Evolutionary conservation across 2,888 invertebrate genomes (phyloP).

Genomic region (Nemapogon koenigi): DNA sequence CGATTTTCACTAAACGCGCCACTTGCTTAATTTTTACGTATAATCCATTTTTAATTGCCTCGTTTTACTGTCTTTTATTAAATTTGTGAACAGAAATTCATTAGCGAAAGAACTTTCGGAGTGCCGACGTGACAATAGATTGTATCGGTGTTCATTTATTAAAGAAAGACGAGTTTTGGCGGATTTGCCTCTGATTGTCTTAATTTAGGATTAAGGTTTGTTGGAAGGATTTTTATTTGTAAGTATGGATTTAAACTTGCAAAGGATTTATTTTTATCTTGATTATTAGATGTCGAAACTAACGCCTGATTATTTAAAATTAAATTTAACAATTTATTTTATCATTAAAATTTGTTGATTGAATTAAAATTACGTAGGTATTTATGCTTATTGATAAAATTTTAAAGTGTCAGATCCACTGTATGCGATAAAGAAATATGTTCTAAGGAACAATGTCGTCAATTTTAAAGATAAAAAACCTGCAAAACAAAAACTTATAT

Average conservation of each 20-base stretch:
- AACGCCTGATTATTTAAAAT: neutral
- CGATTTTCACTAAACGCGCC: conserved; percentile 51
- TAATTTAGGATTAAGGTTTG: conserved; percentile 29
- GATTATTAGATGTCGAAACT: neutral
- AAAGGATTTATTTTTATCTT: conserved; percentile 2
- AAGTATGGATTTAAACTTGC: neutral
- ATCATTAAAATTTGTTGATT: neutral
- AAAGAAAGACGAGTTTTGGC: conserved; percentile 31
- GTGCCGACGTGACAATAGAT: conserved; percentile 50
- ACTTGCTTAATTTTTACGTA: conserved; percentile 54
- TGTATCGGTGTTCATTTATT: conserved; percentile 50
- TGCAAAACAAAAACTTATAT: too few relatives aligned
- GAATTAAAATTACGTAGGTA: neutral
- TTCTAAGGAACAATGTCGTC: too few relatives aligned
- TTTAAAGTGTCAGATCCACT: too few relatives aligned
- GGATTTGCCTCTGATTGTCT: conserved; percentile 36
- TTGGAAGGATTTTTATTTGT: conserved; percentile 5
- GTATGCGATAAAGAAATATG: too few relatives aligned
- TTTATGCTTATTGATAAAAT: too few relatives aligned
- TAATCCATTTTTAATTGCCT: conserved; percentile 62
- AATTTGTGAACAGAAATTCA: conserved; percentile 52
- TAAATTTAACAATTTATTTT: neutral
- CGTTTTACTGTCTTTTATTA: conserved; percentile 36
- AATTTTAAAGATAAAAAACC: too few relatives aligned
- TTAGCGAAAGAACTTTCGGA: conserved; percentile 44